Evolutionary conservation across 2,888 invertebrate genomes (phyloP), one percentile per base, ranked within the genome.

Genomic region (Heliconius cydno): DNA sequence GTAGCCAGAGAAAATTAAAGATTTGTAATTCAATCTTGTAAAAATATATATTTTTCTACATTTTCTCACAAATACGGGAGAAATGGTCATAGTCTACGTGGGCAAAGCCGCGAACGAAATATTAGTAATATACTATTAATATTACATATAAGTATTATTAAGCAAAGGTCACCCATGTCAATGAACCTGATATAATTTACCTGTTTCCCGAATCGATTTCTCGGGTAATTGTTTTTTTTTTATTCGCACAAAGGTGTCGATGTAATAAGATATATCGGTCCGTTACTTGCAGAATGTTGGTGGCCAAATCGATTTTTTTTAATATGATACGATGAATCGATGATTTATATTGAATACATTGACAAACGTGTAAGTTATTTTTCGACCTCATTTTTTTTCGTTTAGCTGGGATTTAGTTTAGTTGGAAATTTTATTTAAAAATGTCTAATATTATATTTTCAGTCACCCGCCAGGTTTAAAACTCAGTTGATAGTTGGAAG

Each of bases 241-340:
- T 85, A 88, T 70, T 41, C 41, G 85, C 81, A 84, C 83, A 78
- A 84, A 94, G 92, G 94, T 93, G 93, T 92, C 91, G 92, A 94
- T 90, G 88, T 89, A 90, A 91, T 87, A 86, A 90, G 89, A 91
- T 90, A 89, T 84, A 89, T 84, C 83, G 88, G 86, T 82, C 89
- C 90, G 90, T 92, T 92, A 92, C 91, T 90, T 88, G 92, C 90
- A 89, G 86, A 88, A 89, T 87, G 89, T 88, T 87, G 92, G 94
- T 93, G 92, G 93, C 90, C 93, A 87, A 82, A 83, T 85, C 83
- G 83, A 83, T 86, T 86, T 87, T 85, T 84, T 87, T 60, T 38
- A 19, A 84, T 84, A 89, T 87, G 79, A 79, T 84, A 86, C 82
- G 81, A 87, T 90, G 89, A 90, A 88, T 89, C 88, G 90, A 87